Percentiles rank a stretch among this genome's conserved stretches.
Conservation (phyloP, 2,113 vertebrate species). For the Eidolon helvum region DNA sequence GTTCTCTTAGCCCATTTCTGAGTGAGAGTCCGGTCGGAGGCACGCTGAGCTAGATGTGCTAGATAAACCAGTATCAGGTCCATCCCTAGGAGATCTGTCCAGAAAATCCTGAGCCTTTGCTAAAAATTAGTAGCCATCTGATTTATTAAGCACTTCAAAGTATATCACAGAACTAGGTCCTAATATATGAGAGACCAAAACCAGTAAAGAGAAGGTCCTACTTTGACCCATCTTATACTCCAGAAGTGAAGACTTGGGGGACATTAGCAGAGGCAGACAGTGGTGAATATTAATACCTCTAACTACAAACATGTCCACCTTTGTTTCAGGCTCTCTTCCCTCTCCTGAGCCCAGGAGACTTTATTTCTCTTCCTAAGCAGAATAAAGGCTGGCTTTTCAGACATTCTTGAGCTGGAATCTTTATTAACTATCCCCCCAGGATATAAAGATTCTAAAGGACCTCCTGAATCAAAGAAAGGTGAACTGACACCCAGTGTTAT, state of each 20-base stretch:
- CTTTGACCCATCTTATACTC: not conserved
- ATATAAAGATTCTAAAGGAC: not conserved
- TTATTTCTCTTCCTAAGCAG: not conserved
- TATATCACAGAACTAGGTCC: not conserved
- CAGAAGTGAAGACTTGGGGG: not conserved
- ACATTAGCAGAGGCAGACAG: not conserved
- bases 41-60: not conserved
- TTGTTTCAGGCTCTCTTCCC: not conserved
- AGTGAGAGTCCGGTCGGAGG: not conserved
- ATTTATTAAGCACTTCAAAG: not conserved
- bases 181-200: not conserved
- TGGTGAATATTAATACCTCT: not conserved
- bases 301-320: not conserved
- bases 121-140: not conserved
- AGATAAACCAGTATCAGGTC: not conserved
- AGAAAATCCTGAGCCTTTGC: not conserved
- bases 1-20: not conserved
- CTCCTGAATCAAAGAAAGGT: constrained; percentile 55
- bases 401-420: not conserved
- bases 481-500: constrained; percentile 19
- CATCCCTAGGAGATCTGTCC: not conserved
- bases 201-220: not conserved
- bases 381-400: not conserved
- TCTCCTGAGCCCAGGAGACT: not conserved
- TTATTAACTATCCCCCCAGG: constrained; percentile 6